Percentiles rank a stretch among this genome's conserved stretches.
phyloP scores from a whole-genome alignment of 2,113 vertebrate species.

The Erythrocebus patas region DNA sequence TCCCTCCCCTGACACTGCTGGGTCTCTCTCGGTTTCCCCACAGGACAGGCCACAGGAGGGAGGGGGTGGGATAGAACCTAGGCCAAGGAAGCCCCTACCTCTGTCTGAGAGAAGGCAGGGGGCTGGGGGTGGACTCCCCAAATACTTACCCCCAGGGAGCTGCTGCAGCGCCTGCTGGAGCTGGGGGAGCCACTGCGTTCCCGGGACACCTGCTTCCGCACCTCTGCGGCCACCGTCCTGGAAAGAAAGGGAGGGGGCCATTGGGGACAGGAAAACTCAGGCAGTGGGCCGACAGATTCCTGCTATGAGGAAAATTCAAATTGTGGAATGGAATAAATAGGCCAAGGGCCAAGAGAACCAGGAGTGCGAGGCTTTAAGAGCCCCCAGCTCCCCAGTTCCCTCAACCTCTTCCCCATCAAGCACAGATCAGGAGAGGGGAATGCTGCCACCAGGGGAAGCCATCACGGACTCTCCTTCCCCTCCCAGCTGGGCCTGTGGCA shows the following conservation, averaged over 20 bases:
- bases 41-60: not conserved
- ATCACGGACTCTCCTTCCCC: not conserved
- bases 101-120: not conserved
- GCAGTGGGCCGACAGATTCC: not conserved
- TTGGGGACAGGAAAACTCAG: not conserved
- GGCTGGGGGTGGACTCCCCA: not conserved
- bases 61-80: too few species aligned
- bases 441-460: not conserved
- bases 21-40: not conserved
- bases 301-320: not conserved
- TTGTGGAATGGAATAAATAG: not conserved
- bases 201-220: slow-evolving; percentile 92
- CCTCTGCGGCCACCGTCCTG: slow-evolving; percentile 92
- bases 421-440: not conserved
- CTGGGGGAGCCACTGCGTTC: slow-evolving; percentile 91
- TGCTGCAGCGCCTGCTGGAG: slow-evolving; percentile 88
- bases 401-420: not conserved
- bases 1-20: not conserved
- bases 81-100: too few species aligned
- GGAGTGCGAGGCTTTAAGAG: not conserved
- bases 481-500: not conserved
- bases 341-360: rapidly evolving
- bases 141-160: slow-evolving; percentile 86
- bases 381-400: too few species aligned
- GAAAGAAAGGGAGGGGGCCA: not conserved